Evolutionary conservation across 35 echinoderm and acorn worm genomes (phyloP).

Genomic region (Diadema setosum): DNA sequence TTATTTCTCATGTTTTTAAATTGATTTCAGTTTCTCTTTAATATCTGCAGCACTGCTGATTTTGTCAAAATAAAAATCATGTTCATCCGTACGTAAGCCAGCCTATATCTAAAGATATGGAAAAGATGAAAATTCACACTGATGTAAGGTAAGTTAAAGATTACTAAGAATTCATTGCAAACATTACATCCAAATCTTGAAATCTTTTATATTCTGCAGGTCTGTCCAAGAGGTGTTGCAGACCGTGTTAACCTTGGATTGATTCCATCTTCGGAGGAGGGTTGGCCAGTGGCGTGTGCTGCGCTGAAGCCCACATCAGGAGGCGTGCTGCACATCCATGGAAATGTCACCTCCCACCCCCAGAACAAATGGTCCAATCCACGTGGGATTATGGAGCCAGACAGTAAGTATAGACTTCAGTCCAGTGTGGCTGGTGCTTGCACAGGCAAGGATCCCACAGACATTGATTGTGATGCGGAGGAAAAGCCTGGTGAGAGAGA

Average conservation of each 20-base stretch:
- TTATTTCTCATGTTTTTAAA: no score
- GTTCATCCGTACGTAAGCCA: no score
- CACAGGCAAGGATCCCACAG: neutral
- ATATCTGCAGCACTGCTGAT: no score
- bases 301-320: constrained; percentile 73
- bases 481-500: neutral
- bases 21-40: no score
- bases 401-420: neutral
- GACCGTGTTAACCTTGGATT: constrained; percentile 89
- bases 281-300: constrained; percentile 84
- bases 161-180: no score
- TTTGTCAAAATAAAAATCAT: no score
- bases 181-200: no score
- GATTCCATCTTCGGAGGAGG: constrained; percentile 74
- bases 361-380: neutral
- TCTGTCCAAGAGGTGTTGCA: constrained; percentile 79
- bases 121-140: no score
- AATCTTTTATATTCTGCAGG: neutral
- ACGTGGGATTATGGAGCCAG: neutral
- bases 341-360: constrained; percentile 71
- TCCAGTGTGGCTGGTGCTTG: neutral
- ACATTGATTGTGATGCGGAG: neutral
- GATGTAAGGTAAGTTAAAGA: no score
- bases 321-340: constrained; percentile 92
- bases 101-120: no score